A percentile compares a stretch with the other conserved stretches of the same genome.
Evolutionary conservation across 2,113 vertebrate genomes (phyloP).

Genomic region (Hypocryptadius cinnamomeus): DNA sequence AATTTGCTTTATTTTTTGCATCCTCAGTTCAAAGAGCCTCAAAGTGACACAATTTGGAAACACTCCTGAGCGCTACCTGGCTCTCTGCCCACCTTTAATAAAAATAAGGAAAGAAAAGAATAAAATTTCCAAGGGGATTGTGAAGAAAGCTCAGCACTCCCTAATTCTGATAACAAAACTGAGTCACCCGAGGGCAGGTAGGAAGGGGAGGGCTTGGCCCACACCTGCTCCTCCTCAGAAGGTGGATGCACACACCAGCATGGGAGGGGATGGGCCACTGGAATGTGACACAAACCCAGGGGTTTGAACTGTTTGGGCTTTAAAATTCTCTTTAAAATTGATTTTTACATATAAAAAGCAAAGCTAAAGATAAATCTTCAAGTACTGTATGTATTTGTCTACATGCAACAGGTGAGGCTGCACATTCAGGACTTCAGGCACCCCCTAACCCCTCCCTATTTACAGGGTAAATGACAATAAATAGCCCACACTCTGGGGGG

Average conservation of each 20-base stretch:
- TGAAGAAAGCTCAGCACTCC: not conserved
- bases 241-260: not conserved
- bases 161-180: fast-evolving
- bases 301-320: not conserved
- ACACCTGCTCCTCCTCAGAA: not conserved
- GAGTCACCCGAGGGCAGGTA: not conserved
- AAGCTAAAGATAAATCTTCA: not conserved
- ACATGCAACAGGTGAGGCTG: not conserved
- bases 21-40: slow-evolving; percentile 45
- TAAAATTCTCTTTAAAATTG: not conserved
- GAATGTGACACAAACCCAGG: not conserved
- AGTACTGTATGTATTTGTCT: slow-evolving; percentile 35
- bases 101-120: not conserved
- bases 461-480: slow-evolving; percentile 32
- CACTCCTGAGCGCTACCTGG: slow-evolving; percentile 52
- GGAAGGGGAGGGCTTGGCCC: not conserved
- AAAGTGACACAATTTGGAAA: slow-evolving; percentile 58
- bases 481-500: not conserved
- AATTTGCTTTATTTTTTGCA: not conserved
- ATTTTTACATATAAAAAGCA: not conserved
- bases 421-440: not conserved
- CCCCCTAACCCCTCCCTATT: not conserved
- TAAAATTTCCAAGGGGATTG: not conserved
- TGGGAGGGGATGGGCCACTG: not conserved
- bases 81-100: slow-evolving; percentile 67